A percentile compares a stretch with the other conserved stretches of the same genome.
phyloP scores from a whole-genome alignment of 2,113 vertebrate genomes.

The Erythrolamprus reginae region DNA sequence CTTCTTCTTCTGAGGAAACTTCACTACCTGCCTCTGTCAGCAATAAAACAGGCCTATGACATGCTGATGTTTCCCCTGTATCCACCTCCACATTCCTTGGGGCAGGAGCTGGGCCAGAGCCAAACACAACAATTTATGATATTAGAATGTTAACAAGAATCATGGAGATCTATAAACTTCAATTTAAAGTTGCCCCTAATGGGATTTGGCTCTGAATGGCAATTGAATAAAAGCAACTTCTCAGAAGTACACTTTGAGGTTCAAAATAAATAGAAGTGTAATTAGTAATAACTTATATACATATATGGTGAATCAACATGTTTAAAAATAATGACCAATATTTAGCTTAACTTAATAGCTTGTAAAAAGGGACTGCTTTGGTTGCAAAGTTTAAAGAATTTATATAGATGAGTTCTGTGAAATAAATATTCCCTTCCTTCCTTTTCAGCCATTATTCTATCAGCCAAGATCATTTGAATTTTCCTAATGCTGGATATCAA shows the following conservation, averaged over 20 bases:
- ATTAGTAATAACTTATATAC: background rate
- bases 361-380: background rate
- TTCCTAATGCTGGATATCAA: background rate
- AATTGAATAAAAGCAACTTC: background rate
- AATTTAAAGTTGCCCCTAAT: background rate
- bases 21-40: too few species aligned
- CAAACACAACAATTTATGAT: too few species aligned
- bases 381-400: background rate
- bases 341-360: background rate
- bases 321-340: background rate
- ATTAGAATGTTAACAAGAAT: background rate
- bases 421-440: background rate
- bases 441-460: background rate
- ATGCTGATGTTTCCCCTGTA: too few species aligned
- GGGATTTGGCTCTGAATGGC: background rate
- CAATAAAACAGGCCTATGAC: too few species aligned
- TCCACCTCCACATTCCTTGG: too few species aligned
- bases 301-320: background rate
- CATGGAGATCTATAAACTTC: background rate
- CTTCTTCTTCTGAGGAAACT: too few species aligned
- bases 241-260: background rate
- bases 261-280: background rate
- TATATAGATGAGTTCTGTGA: background rate
- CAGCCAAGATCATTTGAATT: background rate
- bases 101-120: too few species aligned